Evolutionary conservation across 2,113 vertebrate genomes (phyloP), one percentile per base, ranked within the genome.

Genomic region (Trogon surrucura): DNA sequence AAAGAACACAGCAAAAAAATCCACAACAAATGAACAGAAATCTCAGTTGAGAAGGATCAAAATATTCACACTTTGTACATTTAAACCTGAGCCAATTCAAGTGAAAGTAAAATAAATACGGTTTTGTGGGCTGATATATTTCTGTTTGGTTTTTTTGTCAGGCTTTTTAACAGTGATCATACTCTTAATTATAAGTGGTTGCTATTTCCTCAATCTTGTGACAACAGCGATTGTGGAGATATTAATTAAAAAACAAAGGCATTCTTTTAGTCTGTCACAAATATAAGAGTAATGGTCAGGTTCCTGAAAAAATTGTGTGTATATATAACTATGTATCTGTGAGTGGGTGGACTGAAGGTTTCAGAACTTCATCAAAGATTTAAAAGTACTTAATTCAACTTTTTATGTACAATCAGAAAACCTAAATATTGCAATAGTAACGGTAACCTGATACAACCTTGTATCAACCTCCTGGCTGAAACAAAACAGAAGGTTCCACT

Each of bases 291-390:
- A 74, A 45, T 30, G 5, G 0, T 8, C 21, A 77, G 5, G 6
- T 26, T 77, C 16, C 21, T 60, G 11, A 1, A 0, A 67, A 41
- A 83, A 41, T 3, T 34, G 11, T 5, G 1, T n/a, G 2, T n/a
- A 7, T 36, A 12, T n/a, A 14, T 25, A 75, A 34, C 45, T 75
- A 66, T 56, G 6, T 18, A 47, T 41, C 14, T 75, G 7, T 2
- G 9, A 3, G 10, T 45, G 12, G 3, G 5, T 11, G 4, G 13
- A 16, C 16, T 22, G 16, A 58, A 75, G 71, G 12, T n/a, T 80
- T 57, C 71, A 72, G n/a, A 69, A 60, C 1, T 9, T 54, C 4
- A 6, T 23, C 50, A 64, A 41, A 75, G 4, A 32, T 72, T 18
- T 11, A 1, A 36, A 18, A 2, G 2, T 60, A 32, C 7, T 47